phyloP scores from a whole-genome alignment of 2,888 invertebrate genomes.

The Aporophyla lueneburgensis region DNA sequence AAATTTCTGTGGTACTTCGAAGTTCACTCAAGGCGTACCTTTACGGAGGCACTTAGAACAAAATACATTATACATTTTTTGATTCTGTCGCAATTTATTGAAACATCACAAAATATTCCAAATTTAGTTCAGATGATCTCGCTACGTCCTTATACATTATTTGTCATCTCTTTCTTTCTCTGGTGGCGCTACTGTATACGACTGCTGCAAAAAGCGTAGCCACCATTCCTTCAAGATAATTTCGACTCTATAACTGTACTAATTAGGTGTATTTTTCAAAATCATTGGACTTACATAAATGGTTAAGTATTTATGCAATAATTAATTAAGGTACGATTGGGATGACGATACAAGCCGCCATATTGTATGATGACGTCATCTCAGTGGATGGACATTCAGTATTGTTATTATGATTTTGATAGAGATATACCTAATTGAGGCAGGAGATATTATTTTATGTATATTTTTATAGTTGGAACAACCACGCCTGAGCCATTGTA shows the following conservation, averaged over 20 bases:
- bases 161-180: constrained; percentile 39
- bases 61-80: constrained; percentile 2
- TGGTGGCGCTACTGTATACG: constrained; percentile 67
- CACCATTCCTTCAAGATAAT: constrained; percentile 59
- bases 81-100: constrained; percentile 24
- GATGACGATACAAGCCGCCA: constrained; percentile 59
- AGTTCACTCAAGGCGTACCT: neutral
- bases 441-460: constrained; percentile 66
- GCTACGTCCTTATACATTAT: constrained; percentile 43
- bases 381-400: constrained; percentile 50
- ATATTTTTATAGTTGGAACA: constrained; percentile 70
- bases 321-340: constrained; percentile 63
- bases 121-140: constrained; percentile 65
- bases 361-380: constrained; percentile 59
- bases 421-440: constrained; percentile 55
- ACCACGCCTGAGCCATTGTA: constrained; percentile 81
- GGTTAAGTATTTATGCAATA: constrained; percentile 68
- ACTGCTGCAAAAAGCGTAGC: constrained; percentile 63
- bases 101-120: constrained; percentile 22
- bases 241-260: constrained; percentile 48
- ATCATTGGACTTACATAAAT: constrained; percentile 58
- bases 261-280: constrained; percentile 59
- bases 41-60: neutral
- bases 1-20: neutral
- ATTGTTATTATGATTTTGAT: constrained; percentile 62